A percentile compares a stretch with the other conserved stretches of the same genome.
Evolutionary conservation across 2,888 invertebrate genomes (phyloP).

Genomic region (Clostera curtula): DNA sequence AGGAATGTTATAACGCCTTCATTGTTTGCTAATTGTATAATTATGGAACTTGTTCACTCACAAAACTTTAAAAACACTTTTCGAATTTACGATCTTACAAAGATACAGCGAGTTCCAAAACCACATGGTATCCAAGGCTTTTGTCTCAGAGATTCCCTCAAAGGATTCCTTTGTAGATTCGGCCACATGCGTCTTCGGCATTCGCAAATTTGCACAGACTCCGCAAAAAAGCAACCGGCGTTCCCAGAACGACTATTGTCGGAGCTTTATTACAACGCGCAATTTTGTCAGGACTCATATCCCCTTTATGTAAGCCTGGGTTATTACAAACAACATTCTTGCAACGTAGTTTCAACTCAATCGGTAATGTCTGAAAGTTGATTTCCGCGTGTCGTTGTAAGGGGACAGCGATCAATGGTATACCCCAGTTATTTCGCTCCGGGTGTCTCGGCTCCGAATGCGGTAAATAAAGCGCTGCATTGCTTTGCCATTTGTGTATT

Average conservation of each 20-base stretch:
- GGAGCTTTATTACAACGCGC: constrained; percentile 55
- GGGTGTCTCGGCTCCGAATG: constrained; percentile 41
- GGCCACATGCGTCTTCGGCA: constrained; percentile 46
- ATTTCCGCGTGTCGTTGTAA: constrained; percentile 16
- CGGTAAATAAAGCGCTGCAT: constrained; percentile 37
- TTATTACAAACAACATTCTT: constrained; percentile 36
- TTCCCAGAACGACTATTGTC: constrained; percentile 68
- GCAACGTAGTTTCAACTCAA: constrained; percentile 22
- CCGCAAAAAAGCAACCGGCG: constrained; percentile 51
- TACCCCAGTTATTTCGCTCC: constrained; percentile 60
- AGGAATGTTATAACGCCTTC: no score
- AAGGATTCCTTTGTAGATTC: constrained; percentile 29
- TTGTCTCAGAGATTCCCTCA: constrained; percentile 21
- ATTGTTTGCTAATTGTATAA: no score
- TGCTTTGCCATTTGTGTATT: constrained; percentile 17
- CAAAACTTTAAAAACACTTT: no score
- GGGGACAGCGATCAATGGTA: constrained; percentile 48
- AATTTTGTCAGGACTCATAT: constrained; percentile 62
- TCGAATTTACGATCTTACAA: no score
- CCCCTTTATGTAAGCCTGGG: constrained; percentile 67
- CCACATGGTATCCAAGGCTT: constrained; percentile 1
- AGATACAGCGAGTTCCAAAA: not conserved
- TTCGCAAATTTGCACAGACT: constrained; percentile 59
- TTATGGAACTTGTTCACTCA: no score
- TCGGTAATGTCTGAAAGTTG: fast-evolving